Base-by-base conservation (phyloP, 2,888 invertebrate genomes). In the Didymodactylos carnosus region DNA sequence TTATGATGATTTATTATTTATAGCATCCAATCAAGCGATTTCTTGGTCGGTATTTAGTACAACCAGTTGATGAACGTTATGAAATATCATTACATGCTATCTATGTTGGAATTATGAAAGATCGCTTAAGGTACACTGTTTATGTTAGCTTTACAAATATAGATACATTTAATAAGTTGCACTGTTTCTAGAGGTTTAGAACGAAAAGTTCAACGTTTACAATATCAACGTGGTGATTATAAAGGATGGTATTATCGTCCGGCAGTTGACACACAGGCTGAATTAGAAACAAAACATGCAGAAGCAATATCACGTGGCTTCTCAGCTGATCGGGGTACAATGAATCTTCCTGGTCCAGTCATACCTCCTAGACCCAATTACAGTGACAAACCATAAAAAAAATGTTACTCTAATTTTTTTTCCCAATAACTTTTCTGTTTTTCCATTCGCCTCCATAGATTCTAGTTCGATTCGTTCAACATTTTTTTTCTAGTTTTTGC, bases 211-310 rank as follows among this genome's bases (percentile, higher is more conserved):
- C 25, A 25, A 70, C 35, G 51, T 70, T 51, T 75, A 41, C 70
- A 72, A 72, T 41, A 71, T 51, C 72, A 72, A 70, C 49, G 62
- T 46, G 70, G 72, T 40, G 75, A 75, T 46, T 46, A 46, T 43
- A 75, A 75, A 23, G 72, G 72, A 46, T 75, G 75, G 75, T 73
- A 51, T 35, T 75, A 72, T 49, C 70, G 69, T 16, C 75, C 75
- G 43, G 69, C 62, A 19, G 69, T 69, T 16, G 71, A 74, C 29
- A 35, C 53, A 43, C 29, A 53, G 19, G 11, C 39, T 35, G 74
- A 72, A 69, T 27, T 72, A 40, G 71, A 74, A 69, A 35, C 39
- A 19, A 53, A 74, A 35, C 16, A 62, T 19, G 62, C 62, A 29
- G 19, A 3, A 3, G 29, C 29, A n/a, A 19, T 2, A 29, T 8